Percentiles rank a stretch among this genome's conserved stretches.
Evolutionary conservation across 2,113 vertebrate species (phyloP).

Genomic region (Pontoporia blainvillei): DNA sequence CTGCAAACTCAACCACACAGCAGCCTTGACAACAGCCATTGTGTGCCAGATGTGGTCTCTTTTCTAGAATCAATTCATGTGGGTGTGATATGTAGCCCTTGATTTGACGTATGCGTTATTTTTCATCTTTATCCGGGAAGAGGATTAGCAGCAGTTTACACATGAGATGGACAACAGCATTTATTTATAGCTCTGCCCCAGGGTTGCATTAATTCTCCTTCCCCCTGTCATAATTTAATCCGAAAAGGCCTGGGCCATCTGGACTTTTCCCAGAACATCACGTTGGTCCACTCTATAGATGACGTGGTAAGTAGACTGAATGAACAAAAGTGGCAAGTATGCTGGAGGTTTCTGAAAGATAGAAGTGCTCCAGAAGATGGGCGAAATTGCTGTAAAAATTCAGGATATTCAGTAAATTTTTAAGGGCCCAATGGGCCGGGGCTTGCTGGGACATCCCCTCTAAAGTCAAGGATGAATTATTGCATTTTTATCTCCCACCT

Average conservation of each 20-base stretch:
- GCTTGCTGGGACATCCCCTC: background rate
- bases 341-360: background rate
- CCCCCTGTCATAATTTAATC: background rate
- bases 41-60: background rate
- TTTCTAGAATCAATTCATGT: background rate
- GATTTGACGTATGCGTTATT: rapidly evolving
- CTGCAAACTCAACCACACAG: background rate
- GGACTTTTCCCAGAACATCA: background rate
- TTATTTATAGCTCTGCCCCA: background rate
- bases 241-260: background rate
- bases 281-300: background rate
- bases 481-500: background rate
- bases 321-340: background rate
- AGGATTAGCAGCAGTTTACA: background rate
- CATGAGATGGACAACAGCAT: background rate
- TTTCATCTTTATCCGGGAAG: background rate
- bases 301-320: background rate
- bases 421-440: background rate
- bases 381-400: background rate
- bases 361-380: background rate
- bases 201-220: background rate
- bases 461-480: background rate
- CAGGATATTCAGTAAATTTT: no score
- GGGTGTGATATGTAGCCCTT: rapidly evolving
- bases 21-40: background rate